Conservation (phyloP, 2,888 invertebrate species). For the Drosophila mulleri region DNA sequence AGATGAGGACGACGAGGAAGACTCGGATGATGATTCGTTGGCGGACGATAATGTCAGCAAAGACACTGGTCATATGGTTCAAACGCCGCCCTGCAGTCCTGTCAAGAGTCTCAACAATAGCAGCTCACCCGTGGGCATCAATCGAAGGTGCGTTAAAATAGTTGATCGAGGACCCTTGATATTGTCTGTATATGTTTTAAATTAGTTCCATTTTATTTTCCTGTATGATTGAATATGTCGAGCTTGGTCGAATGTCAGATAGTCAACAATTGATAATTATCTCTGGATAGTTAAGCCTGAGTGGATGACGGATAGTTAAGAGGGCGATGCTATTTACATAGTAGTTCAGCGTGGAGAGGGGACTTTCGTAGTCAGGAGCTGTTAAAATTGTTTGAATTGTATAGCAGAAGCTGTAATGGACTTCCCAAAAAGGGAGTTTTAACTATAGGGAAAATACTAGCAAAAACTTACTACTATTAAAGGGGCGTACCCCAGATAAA, state of each 20-base stretch:
- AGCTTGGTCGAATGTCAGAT: no score
- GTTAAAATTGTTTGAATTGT: neutral
- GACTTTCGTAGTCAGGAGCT: neutral
- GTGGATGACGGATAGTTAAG: no score
- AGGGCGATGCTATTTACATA: no score
- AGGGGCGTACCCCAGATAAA: no score
- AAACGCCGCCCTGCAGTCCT: conserved; percentile 85
- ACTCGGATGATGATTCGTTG: conserved; percentile 69
- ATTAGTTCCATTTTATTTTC: neutral
- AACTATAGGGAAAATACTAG: neutral
- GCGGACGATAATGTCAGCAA: conserved; percentile 78
- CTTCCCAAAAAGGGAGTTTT: neutral
- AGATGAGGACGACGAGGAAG: conserved; percentile 71
- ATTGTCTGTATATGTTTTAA: neutral
- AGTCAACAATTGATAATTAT: no score
- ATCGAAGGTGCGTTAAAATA: conserved; percentile 79
- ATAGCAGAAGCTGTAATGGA: neutral
- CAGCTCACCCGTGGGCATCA: conserved; percentile 85
- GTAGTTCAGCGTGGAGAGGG: no score
- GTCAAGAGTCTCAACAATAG: conserved; percentile 84
- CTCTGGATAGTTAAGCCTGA: neutral
- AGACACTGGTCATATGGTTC: conserved; percentile 69
- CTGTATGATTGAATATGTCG: neutral
- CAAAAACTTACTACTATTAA: neutral
- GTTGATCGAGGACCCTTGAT: no score